These are phyloP conservation scores for Charaxes varanes DNA, from an alignment of 1,140 invertebrate genomes.

Conservation along the genomic window DNA sequence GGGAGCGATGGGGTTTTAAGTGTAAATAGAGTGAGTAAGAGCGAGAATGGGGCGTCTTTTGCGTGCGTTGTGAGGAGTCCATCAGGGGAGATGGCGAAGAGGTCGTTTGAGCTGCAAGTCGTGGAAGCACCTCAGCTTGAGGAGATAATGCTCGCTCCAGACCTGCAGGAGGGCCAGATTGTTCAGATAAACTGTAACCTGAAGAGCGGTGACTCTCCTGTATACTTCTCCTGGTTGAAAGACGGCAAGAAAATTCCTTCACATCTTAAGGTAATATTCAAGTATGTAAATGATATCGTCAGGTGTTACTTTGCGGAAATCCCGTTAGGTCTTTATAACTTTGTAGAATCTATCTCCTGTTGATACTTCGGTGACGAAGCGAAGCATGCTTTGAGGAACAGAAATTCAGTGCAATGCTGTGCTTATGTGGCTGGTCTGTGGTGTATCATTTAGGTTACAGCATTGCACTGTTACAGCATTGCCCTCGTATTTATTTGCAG, in stretches of 20 bases:
- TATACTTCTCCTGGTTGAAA: slow-evolving; percentile 92
- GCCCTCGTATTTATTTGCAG: no score
- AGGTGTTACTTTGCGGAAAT: no score
- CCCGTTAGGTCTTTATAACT: no score
- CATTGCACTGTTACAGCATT: no score
- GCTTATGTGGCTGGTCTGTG: no score
- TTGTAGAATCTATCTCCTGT: no score
- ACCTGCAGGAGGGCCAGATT: slow-evolving; percentile 89
- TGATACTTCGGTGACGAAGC: no score
- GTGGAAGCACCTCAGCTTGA: slow-evolving; percentile 84
- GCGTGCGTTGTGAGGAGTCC: slow-evolving; percentile 87
- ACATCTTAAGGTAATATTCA: slow-evolving; percentile 76
- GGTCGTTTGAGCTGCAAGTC: slow-evolving; percentile 79
- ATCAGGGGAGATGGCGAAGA: slow-evolving; percentile 84
- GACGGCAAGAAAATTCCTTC: slow-evolving; percentile 83
- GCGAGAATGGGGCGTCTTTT: slow-evolving; percentile 81
- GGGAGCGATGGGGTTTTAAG: slow-evolving; percentile 74
- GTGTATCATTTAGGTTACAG: no score
- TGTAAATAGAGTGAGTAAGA: slow-evolving; percentile 83
- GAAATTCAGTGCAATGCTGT: no score
- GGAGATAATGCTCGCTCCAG: slow-evolving; percentile 69
- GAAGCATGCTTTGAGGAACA: no score
- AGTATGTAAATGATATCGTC: no score
- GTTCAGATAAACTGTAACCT: slow-evolving; percentile 93
- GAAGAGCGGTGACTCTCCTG: slow-evolving; percentile 91